Conservation (phyloP, 2,888 invertebrate species). For the Drosophila neoperkinsi region DNA sequence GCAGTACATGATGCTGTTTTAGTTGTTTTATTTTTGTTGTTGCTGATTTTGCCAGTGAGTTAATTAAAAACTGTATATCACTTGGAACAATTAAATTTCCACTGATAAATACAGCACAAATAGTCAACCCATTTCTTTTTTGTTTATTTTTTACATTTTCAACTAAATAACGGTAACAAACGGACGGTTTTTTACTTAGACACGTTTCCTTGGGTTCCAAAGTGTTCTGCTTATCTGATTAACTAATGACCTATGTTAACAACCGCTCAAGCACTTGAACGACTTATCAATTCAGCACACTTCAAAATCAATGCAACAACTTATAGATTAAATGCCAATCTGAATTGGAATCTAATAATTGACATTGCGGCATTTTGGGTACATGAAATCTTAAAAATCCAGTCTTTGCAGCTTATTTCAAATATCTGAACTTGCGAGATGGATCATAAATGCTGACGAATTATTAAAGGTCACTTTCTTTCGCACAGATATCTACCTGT, state of each 20-base stretch:
- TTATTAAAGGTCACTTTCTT: constrained; percentile 9
- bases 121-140: background rate
- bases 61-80: constrained; percentile 63
- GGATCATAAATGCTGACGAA: background rate
- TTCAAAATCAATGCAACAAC: constrained; percentile 7
- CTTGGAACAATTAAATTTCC: constrained; percentile 34
- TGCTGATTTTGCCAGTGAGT: constrained; percentile 12
- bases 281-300: constrained; percentile 15
- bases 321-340: constrained; percentile 1
- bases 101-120: constrained; percentile 37
- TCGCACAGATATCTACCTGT: background rate
- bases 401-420: background rate
- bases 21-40: constrained; percentile 18
- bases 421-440: background rate
- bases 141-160: background rate
- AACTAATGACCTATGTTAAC: constrained; percentile 47
- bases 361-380: background rate
- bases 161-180: background rate
- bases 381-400: background rate
- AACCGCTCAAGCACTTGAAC: constrained; percentile 5
- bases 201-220: background rate
- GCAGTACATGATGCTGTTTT: constrained; percentile 40
- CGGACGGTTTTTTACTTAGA: background rate
- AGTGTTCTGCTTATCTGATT: constrained; percentile 19
- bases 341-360: background rate